A percentile compares a stretch with the other conserved stretches of the same genome.
These are phyloP conservation scores for Sprattus sprattus DNA, from an alignment of 2,113 vertebrate species.

Conservation along the genomic window DNA sequence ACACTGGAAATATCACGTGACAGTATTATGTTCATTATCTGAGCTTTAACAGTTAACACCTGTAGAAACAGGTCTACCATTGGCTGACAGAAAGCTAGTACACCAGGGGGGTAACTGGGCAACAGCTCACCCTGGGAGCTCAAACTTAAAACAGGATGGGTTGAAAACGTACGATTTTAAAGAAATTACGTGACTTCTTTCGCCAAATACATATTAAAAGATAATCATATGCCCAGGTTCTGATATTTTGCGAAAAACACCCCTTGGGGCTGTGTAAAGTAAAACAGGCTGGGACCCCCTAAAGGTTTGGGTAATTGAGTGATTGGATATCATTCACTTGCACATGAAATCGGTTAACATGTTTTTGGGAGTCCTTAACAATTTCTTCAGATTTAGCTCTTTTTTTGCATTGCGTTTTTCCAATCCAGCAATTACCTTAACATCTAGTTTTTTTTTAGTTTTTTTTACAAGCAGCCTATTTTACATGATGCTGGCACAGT, in stretches of 20 bases:
- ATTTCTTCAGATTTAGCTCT: conserved; percentile 39
- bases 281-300: conserved; percentile 39
- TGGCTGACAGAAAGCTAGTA: neutral
- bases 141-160: conserved; percentile 25
- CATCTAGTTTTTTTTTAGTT: conserved; percentile 51
- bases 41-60: conserved; percentile 27
- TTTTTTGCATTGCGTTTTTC: conserved; percentile 40
- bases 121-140: conserved; percentile 20
- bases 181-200: conserved; percentile 25
- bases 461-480: conserved; percentile 43
- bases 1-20: neutral
- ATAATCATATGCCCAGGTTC: conserved; percentile 51
- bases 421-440: conserved; percentile 42
- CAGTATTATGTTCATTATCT: neutral
- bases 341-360: conserved; percentile 33
- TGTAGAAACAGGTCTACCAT: conserved; percentile 4
- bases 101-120: neutral
- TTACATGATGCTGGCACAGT: conserved; percentile 53
- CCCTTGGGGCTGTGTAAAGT: conserved; percentile 43
- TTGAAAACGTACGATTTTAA: conserved; percentile 30
- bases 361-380: conserved; percentile 13
- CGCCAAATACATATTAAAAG: conserved; percentile 55
- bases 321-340: conserved; percentile 53
- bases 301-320: conserved; percentile 51
- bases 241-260: conserved; percentile 50